Evolutionary conservation across 2,888 invertebrate genomes (phyloP).

Genomic region (Chrysomela aeneicollis): DNA sequence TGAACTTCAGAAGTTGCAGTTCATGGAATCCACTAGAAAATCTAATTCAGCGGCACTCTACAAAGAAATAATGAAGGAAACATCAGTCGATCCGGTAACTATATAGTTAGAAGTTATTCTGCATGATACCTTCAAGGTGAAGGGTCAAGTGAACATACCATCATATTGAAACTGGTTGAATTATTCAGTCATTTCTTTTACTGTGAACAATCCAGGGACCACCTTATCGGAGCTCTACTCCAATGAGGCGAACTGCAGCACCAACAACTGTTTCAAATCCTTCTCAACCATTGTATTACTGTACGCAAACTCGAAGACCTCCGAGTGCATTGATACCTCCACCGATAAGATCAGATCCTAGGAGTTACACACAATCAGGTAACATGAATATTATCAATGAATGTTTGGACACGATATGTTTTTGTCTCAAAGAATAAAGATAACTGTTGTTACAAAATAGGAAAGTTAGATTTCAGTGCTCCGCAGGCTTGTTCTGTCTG

Average conservation of each 20-base stretch:
- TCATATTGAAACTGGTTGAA: no score
- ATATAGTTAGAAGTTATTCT: background rate
- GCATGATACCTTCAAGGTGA: no score
- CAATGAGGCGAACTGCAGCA: background rate
- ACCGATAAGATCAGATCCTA: background rate
- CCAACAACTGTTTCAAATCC: background rate
- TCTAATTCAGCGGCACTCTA: conserved; percentile 45
- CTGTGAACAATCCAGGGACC: background rate
- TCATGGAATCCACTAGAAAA: conserved; percentile 31
- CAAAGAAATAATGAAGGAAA: conserved; percentile 46
- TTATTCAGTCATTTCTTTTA: no score
- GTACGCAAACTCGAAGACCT: background rate
- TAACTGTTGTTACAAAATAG: no score
- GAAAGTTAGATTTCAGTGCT: no score
- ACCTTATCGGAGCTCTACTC: background rate
- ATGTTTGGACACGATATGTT: no score
- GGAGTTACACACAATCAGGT: background rate
- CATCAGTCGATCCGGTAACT: background rate
- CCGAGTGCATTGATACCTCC: background rate
- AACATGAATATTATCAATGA: no score
- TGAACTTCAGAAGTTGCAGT: conserved; percentile 38
- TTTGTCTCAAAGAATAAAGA: no score
- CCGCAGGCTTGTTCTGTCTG: no score
- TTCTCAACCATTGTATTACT: background rate
- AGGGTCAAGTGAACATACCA: no score